Evolutionary conservation across 2,797 vertebrate species (phyloP), one percentile per base, ranked within the genome.

Genomic region (Tolypeutes matacus): DNA sequence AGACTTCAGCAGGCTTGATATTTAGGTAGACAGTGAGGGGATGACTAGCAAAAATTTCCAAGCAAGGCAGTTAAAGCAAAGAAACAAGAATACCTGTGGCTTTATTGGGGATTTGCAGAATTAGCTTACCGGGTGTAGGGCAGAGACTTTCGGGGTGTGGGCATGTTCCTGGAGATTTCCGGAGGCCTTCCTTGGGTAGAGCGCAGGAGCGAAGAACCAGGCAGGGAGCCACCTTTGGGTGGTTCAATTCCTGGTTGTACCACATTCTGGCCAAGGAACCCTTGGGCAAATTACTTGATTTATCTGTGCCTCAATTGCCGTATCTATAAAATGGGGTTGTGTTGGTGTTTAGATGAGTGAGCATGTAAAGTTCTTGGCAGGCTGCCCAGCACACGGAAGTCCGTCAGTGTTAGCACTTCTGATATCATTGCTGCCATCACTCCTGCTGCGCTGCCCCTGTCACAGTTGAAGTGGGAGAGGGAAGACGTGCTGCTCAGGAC

Each of bases 71-170:
- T 29, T 53, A 17, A 21, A 78, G 65, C 62, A n/a, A 46, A n/a
- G 76, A 51, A 25, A 15, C 62, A 62, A 7, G n/a, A 23, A 1
- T 8, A 1, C 13, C 0, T 0, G 1, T 6, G n/a, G 13, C 73
- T 62, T 49, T 17, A 2, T 2, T 3, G n/a, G n/a, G 12, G 13
- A 27, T 60, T 15, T 13, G 5, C 5, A 1, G 2, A 0, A 1
- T 49, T 13, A 7, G 46, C 70, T 72, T 56, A 21, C 23, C 46
- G 1, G 8, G 18, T 17, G 29, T n/a, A 34, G n/a, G 25, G 21
- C 3, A 0, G 10, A 14, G 36, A 25, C 69, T 62, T 49, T 65
- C 60, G 1, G 14, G 10, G 3, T 2, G 0, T 5, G 34, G 5
- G 67, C 12, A 1, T 0, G 25, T n/a, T 14, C 86, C 70, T 31